A percentile compares a stretch with the other conserved stretches of the same genome.
These are phyloP conservation scores for Engystomops pustulosus DNA, from an alignment of 2,113 vertebrate species.

Conservation along the genomic window DNA sequence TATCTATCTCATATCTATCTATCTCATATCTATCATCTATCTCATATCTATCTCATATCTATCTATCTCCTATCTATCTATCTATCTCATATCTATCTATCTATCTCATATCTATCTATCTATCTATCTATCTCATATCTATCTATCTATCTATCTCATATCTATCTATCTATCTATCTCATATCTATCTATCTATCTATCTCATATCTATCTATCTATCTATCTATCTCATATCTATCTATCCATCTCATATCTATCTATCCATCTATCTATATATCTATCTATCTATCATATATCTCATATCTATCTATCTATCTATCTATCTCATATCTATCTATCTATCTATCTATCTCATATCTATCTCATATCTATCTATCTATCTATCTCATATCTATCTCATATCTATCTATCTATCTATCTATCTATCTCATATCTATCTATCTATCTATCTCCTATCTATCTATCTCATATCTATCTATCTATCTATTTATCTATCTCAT, in stretches of 20 bases:
- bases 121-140: not conserved
- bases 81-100: not conserved
- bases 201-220: not conserved
- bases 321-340: too few species aligned
- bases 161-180: not conserved
- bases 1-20: conserved; percentile 2
- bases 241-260: not conserved
- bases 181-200: too few species aligned
- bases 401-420: too few species aligned
- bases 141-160: not conserved
- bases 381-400: too few species aligned
- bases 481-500: too few species aligned
- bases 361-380: too few species aligned
- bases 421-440: too few species aligned
- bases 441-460: too few species aligned
- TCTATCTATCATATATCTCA: too few species aligned
- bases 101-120: not conserved
- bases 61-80: not conserved
- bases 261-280: not conserved
- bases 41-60: not conserved
- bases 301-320: too few species aligned
- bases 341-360: too few species aligned
- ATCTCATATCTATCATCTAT: not conserved
- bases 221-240: not conserved
- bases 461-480: too few species aligned